These are phyloP conservation scores for Euproctis similis DNA, from an alignment of 2,888 invertebrate species.

Conservation along the genomic window DNA sequence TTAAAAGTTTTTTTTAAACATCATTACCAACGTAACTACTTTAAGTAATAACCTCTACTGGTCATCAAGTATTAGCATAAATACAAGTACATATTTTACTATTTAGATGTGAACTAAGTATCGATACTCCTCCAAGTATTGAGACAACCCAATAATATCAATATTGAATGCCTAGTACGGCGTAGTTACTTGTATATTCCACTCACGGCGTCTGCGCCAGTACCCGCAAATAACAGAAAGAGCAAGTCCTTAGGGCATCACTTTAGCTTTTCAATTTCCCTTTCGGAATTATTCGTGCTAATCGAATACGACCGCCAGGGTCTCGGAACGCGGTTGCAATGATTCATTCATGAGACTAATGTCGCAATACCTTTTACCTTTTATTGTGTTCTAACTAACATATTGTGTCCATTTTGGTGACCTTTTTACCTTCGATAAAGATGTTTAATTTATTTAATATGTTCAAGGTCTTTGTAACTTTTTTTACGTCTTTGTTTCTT, in stretches of 20 bases:
- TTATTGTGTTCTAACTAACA: slow-evolving; percentile 42
- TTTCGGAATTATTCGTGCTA: slow-evolving; percentile 74
- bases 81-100: too few species aligned
- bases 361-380: slow-evolving; percentile 51
- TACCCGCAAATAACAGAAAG: slow-evolving; percentile 72
- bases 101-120: too few species aligned
- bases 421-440: slow-evolving; percentile 1
- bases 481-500: too few species aligned
- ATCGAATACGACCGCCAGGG: slow-evolving; percentile 69
- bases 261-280: slow-evolving; percentile 76
- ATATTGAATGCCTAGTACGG: slow-evolving; percentile 27
- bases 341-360: slow-evolving; percentile 74
- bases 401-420: slow-evolving; percentile 10
- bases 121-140: neutral
- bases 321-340: slow-evolving; percentile 56
- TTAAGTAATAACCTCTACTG: too few species aligned
- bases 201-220: slow-evolving; percentile 42
- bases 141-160: slow-evolving; percentile 23
- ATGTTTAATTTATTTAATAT: too few species aligned
- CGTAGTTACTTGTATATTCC: slow-evolving; percentile 61
- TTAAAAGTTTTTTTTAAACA: too few species aligned
- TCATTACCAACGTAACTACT: too few species aligned
- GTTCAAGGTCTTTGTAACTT: too few species aligned
- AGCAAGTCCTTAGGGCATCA: slow-evolving; percentile 72
- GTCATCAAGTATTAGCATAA: too few species aligned